phyloP scores from a whole-genome alignment of 64 coral and sea anemone species.

The Dendrophyllia cribrosa region DNA sequence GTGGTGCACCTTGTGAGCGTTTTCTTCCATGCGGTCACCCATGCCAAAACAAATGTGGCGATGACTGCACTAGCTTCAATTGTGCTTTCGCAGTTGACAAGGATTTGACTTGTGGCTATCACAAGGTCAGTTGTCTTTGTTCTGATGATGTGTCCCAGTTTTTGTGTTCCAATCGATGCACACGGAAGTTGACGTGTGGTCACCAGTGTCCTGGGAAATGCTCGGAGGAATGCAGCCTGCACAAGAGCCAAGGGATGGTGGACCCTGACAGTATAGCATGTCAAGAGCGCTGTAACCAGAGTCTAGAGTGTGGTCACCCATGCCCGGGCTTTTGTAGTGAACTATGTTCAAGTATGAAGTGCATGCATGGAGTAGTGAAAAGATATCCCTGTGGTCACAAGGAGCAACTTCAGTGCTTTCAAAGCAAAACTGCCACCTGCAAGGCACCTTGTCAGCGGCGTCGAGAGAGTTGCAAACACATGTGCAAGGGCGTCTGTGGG shows the following conservation, averaged over 20 bases:
- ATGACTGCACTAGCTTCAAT: not conserved
- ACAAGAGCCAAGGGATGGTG: not conserved
- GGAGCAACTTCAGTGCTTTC: not conserved
- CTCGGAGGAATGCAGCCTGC: not conserved
- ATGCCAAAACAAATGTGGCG: conserved; percentile 31
- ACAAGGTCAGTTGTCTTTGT: conserved; percentile 23
- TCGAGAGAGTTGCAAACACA: conserved; percentile 14
- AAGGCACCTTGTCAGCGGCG: conserved; percentile 29
- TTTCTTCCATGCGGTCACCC: conserved; percentile 50
- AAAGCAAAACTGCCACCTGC: conserved; percentile 11
- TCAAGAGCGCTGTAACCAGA: conserved; percentile 12
- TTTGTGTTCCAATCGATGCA: conserved; percentile 7
- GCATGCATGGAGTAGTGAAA: not conserved
- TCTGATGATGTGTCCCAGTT: not conserved
- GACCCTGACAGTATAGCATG: conserved; percentile 29
- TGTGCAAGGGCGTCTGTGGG: conserved; percentile 37
- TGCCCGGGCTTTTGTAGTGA: conserved; percentile 39
- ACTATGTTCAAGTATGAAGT: not conserved
- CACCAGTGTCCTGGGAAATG: conserved; percentile 53
- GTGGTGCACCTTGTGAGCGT: conserved; percentile 16
- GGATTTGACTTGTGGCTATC: conserved; percentile 28
- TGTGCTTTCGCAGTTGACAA: conserved; percentile 17
- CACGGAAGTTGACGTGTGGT: not conserved
- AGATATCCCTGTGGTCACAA: conserved; percentile 59
- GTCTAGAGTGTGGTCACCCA: no score